Percentiles rank a stretch among this genome's conserved stretches.
These are phyloP conservation scores for Anguilla rostrata DNA, from an alignment of 2,113 vertebrate genomes.

Conservation along the genomic window DNA sequence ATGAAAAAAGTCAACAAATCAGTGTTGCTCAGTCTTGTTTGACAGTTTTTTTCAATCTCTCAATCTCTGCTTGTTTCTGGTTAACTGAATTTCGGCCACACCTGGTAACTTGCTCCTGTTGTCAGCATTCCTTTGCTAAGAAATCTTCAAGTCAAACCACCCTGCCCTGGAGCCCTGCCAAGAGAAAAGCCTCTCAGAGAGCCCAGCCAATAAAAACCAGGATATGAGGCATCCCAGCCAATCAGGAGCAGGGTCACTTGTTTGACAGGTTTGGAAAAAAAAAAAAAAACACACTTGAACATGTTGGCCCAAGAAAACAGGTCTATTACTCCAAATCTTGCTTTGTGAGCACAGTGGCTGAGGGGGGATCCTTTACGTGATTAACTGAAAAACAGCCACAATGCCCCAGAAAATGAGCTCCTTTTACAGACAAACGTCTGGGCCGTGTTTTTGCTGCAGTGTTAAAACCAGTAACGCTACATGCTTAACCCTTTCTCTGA, in stretches of 20 bases:
- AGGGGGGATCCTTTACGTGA: constrained; percentile 27
- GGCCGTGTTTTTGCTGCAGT: constrained; percentile 43
- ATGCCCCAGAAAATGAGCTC: neutral
- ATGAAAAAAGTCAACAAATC: neutral
- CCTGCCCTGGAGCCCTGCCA: constrained; percentile 75
- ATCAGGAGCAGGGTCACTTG: constrained; percentile 63
- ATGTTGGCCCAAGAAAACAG: constrained; percentile 33
- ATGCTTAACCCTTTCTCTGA: constrained; percentile 51
- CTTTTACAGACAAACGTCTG: constrained; percentile 41
- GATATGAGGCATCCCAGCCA: constrained; percentile 55
- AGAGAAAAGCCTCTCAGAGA: constrained; percentile 36
- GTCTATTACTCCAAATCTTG: constrained; percentile 28
- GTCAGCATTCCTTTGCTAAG: constrained; percentile 75
- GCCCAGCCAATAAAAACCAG: constrained; percentile 53
- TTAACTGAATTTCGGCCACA: constrained; percentile 76
- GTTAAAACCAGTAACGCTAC: constrained; percentile 58
- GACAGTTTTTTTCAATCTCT: constrained; percentile 43
- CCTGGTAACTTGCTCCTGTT: constrained; percentile 79
- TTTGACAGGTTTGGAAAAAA: constrained; percentile 65
- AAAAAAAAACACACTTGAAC: constrained; percentile 40
- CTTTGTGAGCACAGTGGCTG: neutral
- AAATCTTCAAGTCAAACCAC: constrained; percentile 73
- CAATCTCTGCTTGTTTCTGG: constrained; percentile 72
- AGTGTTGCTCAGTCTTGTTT: constrained; percentile 35
- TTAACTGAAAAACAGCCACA: constrained; percentile 28